A percentile compares a stretch with the other conserved stretches of the same genome.
phyloP scores from a whole-genome alignment of 2,113 vertebrate genomes.

The Gymnocephalus cernua region DNA sequence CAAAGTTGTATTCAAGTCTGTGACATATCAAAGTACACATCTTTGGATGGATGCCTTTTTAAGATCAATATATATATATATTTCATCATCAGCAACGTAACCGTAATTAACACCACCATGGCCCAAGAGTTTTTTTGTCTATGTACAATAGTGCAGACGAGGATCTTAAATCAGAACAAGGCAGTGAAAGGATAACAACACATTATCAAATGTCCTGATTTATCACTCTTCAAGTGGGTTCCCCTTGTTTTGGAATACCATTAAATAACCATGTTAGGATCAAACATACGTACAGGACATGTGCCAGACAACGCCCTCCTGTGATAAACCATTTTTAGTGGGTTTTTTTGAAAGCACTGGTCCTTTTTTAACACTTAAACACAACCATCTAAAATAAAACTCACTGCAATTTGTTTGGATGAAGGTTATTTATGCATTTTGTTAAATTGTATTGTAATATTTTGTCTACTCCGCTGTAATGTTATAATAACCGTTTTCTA shows the following conservation, averaged over 20 bases:
- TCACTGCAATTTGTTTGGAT: slow-evolving; percentile 6
- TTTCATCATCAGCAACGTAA: slow-evolving; percentile 63
- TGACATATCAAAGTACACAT: slow-evolving; percentile 89
- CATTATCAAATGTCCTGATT: slow-evolving; percentile 58
- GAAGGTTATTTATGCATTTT: background rate
- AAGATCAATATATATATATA: slow-evolving; percentile 58
- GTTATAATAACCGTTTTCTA: background rate
- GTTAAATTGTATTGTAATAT: background rate
- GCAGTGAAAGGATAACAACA: slow-evolving; percentile 70
- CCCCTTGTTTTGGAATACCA: slow-evolving; percentile 36
- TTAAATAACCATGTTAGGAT: slow-evolving; percentile 29
- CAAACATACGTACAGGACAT: slow-evolving; percentile 21
- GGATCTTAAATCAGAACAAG: slow-evolving; percentile 72
- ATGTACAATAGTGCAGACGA: slow-evolving; percentile 84
- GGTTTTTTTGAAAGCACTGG: background rate
- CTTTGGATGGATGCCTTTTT: slow-evolving; percentile 90
- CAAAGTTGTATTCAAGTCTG: slow-evolving; percentile 89
- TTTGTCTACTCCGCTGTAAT: background rate
- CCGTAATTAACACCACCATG: slow-evolving; percentile 72
- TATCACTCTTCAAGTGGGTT: slow-evolving; percentile 54
- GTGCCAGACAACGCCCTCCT: slow-evolving; percentile 16
- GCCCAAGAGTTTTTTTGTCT: slow-evolving; percentile 66
- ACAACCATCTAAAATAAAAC: slow-evolving; percentile 6
- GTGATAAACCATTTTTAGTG: background rate
- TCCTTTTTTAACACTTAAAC: slow-evolving; percentile 21